phyloP scores from a whole-genome alignment of 1,140 invertebrate species.

The Phthorimaea operculella region DNA sequence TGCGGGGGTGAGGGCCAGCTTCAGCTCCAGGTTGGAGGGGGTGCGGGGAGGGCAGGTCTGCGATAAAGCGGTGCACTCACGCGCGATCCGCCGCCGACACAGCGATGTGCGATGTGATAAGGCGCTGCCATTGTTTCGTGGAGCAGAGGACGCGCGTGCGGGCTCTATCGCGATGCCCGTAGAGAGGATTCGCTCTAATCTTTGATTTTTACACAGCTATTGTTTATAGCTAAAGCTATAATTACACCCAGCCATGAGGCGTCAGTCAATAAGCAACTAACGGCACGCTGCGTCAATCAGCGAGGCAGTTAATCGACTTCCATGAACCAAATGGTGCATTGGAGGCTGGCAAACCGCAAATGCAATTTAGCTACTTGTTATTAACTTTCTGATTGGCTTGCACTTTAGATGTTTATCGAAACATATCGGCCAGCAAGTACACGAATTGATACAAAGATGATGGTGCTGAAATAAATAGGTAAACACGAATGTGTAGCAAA shows the following conservation, averaged over 20 bases:
- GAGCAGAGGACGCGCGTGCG: slow-evolving; percentile 30
- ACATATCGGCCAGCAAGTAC: no score
- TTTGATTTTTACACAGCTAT: not conserved
- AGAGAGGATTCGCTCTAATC: slow-evolving; percentile 9
- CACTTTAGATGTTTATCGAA: no score
- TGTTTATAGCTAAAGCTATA: not conserved
- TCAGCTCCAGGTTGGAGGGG: not conserved
- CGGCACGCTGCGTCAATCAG: not conserved
- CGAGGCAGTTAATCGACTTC: not conserved
- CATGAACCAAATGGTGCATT: not conserved
- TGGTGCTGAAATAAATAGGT: no score
- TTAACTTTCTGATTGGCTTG: no score
- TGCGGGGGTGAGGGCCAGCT: slow-evolving; percentile 14
- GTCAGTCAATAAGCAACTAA: not conserved
- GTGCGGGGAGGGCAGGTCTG: slow-evolving; percentile 24
- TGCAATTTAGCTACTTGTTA: no score
- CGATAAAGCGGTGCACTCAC: slow-evolving; percentile 48
- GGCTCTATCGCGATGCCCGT: slow-evolving; percentile 37
- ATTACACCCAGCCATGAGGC: not conserved
- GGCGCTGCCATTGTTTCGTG: slow-evolving; percentile 34
- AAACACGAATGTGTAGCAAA: no score
- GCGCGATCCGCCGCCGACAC: slow-evolving; percentile 25
- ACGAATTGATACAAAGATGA: no score
- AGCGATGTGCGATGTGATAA: slow-evolving; percentile 39
- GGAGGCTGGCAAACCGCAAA: no score